Base-by-base conservation (phyloP, 2,113 vertebrate genomes). In the Sporophila hypoxantha region DNA sequence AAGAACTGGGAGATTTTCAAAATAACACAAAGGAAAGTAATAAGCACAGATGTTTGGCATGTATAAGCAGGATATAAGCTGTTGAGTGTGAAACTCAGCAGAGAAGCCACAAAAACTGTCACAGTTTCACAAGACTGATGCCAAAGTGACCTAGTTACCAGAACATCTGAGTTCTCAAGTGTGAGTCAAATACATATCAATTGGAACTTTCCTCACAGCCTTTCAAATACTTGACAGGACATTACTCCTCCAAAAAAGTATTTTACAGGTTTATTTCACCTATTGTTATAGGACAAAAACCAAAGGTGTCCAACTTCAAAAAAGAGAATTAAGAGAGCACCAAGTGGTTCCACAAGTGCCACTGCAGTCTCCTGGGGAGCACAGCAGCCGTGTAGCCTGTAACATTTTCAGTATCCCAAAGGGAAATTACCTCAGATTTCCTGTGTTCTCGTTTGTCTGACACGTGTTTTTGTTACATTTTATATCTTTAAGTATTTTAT, bases 401-500 rank as follows among this genome's bases (percentile, higher is more conserved):
- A 95, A 92, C 4, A 25, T 57, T 91, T 91, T 91, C 76, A 87
- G 79, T 87, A 85, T 81, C 92, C 94, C 82, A 78, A 57, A 88
- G 87, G 76, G 87, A 92, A 91, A 93, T 95, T 84, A 95, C 91
- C 88, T 93, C 95, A 95, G 88, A 92, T 92, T 93, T 95, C 90
- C 80, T 92, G 83, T 44, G 52, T 69, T 94, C 88, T 91, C 75
- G 0, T 90, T 95, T 93, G 67, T 81, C 83, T 82, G 77, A 95
- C 92, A 93, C 47, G 71, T 81, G 89, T 73, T 94, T 95, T 84
- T 88, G 85, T 91, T 95, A 76, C 55, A 82, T 86, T 92, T 86
- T 94, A 69, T 91, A 86, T 88, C 70, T 91, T 76, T 26, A 94
- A 89, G 62, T 82, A 69, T 73, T 93, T 82, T 84, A 75, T 88